Evolutionary conservation across 2,888 invertebrate species (phyloP).

Genomic region (Ophonus ardosiacus): DNA sequence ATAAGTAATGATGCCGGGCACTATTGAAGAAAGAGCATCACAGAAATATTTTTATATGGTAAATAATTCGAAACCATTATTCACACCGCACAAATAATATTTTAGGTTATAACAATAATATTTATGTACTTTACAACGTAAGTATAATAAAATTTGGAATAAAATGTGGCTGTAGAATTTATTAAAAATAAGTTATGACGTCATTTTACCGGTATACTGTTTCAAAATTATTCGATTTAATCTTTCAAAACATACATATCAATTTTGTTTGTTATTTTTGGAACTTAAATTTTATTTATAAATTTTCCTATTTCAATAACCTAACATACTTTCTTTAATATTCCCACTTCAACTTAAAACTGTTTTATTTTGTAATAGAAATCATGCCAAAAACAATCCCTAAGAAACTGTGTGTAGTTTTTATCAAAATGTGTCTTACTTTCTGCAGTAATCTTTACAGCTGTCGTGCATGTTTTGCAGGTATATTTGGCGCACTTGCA

Average conservation of each 20-base stretch:
- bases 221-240: background rate
- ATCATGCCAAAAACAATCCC: too few species aligned
- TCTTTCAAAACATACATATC: background rate
- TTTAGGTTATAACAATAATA: too few species aligned
- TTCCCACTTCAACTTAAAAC: too few species aligned
- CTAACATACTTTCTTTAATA: too few species aligned
- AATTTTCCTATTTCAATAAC: background rate
- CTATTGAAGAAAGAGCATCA: too few species aligned
- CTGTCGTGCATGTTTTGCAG: background rate
- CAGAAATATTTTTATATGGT: too few species aligned
- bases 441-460: background rate
- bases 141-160: too few species aligned
- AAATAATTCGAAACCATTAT: too few species aligned
- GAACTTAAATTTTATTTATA: background rate
- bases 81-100: too few species aligned
- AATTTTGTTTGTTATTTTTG: background rate
- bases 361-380: too few species aligned
- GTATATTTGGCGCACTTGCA: background rate
- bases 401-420: background rate
- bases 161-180: constrained; percentile 62
- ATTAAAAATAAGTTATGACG: constrained; percentile 66
- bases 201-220: constrained; percentile 10
- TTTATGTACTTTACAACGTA: too few species aligned
- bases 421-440: background rate
- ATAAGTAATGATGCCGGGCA: too few species aligned